Base-by-base conservation (phyloP, 2,888 invertebrate species). In the Scaptodrosophila latifasciaeformis region DNA sequence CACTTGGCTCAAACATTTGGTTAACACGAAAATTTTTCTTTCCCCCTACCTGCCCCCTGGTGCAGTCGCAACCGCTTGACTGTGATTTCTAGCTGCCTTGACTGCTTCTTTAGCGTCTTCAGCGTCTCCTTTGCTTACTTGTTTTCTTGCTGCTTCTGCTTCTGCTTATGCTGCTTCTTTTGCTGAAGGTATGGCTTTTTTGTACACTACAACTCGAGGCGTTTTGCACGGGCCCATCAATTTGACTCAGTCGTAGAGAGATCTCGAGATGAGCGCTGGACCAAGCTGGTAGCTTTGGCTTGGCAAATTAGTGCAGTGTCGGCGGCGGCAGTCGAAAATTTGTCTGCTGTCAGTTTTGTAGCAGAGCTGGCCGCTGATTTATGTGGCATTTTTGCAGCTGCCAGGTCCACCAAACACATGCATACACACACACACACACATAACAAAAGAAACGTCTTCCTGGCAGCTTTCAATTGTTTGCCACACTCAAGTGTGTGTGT, bases 281-380 rank as follows among this genome's bases (percentile, higher is more conserved):
- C 24, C 24, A n/a, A n/a, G n/a, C n/a, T n/a, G n/a, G n/a, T n/a
- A n/a, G n/a, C 24, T 24, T 24, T 24, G 24, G 4, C 24, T 51
- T 69, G 74, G 79, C 81, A 74, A 74, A 74, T 74, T 74, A 74
- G 81, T 78, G 81, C 72, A 74, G 65, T 81, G 72, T 61, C 77
- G 69, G 39, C 21, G 21, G 40, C 21, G 74, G 74, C 70, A 59
- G 53, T 54, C 59, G 52, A 79, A 74, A n/a, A 74, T 74, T 74
- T 74, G 72, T 74, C 81, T 79, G 72, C 81, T 74, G 72, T 74
- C 72, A 74, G 72, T 65, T 72, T 62, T 81, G 76, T 67, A 57
- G 76, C 62, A 37, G 71, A 60, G 72, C 76, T 66, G 60, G 37
- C 56, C 68, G 50, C 71, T 74, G 72, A 74, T 74, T 74, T 74